Percentiles rank a stretch among this genome's conserved stretches.
These are phyloP conservation scores for Chionoecetes opilio DNA, from an alignment of 1,140 invertebrate species.

Conservation along the genomic window DNA sequence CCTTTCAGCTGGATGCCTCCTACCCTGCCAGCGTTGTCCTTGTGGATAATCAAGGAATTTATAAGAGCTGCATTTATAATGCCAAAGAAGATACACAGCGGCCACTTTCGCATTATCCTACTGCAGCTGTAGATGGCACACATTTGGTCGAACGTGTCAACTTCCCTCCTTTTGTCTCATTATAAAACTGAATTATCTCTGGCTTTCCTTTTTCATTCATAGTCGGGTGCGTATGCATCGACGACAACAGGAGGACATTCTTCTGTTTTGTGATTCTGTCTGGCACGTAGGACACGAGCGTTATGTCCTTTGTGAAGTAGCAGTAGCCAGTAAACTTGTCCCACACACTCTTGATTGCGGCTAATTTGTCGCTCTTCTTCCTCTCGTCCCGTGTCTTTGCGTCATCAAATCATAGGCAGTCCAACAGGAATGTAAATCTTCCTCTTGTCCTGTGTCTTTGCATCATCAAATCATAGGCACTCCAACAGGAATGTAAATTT, in stretches of 20 bases:
- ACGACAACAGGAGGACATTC: constrained; percentile 83
- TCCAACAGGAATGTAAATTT: too few relatives aligned
- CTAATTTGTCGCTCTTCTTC: constrained; percentile 80
- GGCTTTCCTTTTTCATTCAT: constrained; percentile 82
- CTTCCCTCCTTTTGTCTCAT: constrained; percentile 83
- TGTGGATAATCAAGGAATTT: constrained; percentile 76
- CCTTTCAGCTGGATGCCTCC: background rate
- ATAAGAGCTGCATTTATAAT: constrained; percentile 79
- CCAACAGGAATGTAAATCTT: too few relatives aligned
- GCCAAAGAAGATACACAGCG: constrained; percentile 80
- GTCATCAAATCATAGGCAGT: constrained; percentile 82
- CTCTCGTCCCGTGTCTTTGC: constrained; percentile 71
- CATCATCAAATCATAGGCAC: too few relatives aligned
- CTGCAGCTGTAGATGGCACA: constrained; percentile 70
- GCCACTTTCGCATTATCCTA: constrained; percentile 78
- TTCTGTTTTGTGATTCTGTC: constrained; percentile 83
- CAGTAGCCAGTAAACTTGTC: constrained; percentile 67
- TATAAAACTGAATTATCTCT: constrained; percentile 83
- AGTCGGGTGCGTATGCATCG: constrained; percentile 81
- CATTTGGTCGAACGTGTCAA: constrained; percentile 83
- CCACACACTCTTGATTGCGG: constrained; percentile 81
- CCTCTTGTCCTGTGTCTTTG: too few relatives aligned
- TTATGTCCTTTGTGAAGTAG: constrained; percentile 81
- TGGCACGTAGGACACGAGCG: constrained; percentile 83
- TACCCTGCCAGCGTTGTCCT: constrained; percentile 62